Evolutionary conservation across 2,888 invertebrate genomes (phyloP).

Genomic region (Carabus problematicus): DNA sequence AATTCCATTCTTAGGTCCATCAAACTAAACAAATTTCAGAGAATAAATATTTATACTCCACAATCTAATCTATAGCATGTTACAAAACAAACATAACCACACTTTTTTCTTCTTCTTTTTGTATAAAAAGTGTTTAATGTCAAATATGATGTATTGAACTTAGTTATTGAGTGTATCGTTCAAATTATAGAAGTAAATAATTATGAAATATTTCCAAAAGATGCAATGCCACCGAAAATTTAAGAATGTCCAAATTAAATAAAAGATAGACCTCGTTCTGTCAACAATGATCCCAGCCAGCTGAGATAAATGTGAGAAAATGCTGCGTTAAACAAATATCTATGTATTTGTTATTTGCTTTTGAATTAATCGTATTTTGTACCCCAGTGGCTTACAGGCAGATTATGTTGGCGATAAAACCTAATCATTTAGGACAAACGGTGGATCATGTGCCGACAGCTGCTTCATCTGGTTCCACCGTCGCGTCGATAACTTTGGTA

Average conservation of each 20-base stretch:
- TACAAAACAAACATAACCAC: too few species aligned
- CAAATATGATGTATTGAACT: too few species aligned
- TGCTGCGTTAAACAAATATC: too few species aligned
- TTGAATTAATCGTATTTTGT: constrained; percentile 5
- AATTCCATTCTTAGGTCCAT: too few species aligned
- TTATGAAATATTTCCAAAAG: constrained; percentile 1
- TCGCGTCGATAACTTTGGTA: constrained; percentile 10
- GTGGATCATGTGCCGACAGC: constrained; percentile 8
- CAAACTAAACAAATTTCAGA: too few species aligned
- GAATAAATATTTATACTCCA: too few species aligned
- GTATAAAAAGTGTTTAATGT: too few species aligned
- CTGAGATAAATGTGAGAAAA: constrained; percentile 15
- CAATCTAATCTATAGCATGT: too few species aligned
- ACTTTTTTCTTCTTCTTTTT: too few species aligned
- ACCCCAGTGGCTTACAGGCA: background rate
- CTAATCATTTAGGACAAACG: constrained; percentile 17
- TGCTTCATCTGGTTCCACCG: constrained; percentile 25
- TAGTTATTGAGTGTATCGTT: too few species aligned
- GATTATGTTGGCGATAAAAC: background rate
- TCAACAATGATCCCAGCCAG: constrained; percentile 13
- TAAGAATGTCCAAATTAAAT: constrained; percentile 15
- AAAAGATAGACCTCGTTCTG: constrained; percentile 21
- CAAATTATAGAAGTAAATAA: background rate
- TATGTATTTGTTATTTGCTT: constrained; percentile 8
- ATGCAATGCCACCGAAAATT: constrained; percentile 1